Conservation (phyloP, 2,113 vertebrate species). For the Amia ocellicauda region DNA sequence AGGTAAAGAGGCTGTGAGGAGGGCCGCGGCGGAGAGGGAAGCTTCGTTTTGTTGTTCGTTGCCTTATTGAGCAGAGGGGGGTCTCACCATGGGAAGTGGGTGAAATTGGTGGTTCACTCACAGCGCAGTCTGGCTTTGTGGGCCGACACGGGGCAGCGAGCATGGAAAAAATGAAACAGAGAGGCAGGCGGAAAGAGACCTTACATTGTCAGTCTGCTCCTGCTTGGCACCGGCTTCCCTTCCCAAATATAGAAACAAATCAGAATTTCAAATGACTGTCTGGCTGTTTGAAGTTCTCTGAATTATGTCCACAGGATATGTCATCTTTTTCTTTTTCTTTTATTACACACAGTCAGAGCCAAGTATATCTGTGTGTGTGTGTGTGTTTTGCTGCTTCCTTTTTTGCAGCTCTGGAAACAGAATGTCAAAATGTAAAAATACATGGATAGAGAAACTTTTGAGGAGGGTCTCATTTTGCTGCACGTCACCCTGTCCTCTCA, state of each 20-base stretch:
- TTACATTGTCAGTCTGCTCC: constrained; percentile 19
- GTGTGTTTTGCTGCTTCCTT: constrained; percentile 14
- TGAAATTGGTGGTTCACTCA: too few species aligned
- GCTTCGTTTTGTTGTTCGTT: too few species aligned
- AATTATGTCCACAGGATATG: constrained; percentile 36
- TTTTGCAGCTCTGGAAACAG: constrained; percentile 14
- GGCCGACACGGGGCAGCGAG: too few species aligned
- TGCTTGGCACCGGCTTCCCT: constrained; percentile 22
- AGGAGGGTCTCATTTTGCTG: too few species aligned
- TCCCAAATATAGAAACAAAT: constrained; percentile 34
- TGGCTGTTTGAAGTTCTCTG: constrained; percentile 27
- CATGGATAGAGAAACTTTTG: neutral
- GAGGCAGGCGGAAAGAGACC: neutral
- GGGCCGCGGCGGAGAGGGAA: too few species aligned
- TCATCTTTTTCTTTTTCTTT: constrained; percentile 14
- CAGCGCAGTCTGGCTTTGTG: too few species aligned
- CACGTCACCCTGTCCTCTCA: too few species aligned
- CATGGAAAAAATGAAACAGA: too few species aligned
- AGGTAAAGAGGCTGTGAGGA: too few species aligned
- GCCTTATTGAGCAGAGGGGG: too few species aligned
- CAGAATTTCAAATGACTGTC: constrained; percentile 37
- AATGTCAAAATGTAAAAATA: constrained; percentile 6
- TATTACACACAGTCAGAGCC: constrained; percentile 26
- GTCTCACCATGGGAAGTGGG: too few species aligned
- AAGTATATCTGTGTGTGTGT: constrained; percentile 25